Percentiles rank a stretch among this genome's conserved stretches.
Conservation (phyloP, 2,797 vertebrate species). For the Cossypha dichroa region DNA sequence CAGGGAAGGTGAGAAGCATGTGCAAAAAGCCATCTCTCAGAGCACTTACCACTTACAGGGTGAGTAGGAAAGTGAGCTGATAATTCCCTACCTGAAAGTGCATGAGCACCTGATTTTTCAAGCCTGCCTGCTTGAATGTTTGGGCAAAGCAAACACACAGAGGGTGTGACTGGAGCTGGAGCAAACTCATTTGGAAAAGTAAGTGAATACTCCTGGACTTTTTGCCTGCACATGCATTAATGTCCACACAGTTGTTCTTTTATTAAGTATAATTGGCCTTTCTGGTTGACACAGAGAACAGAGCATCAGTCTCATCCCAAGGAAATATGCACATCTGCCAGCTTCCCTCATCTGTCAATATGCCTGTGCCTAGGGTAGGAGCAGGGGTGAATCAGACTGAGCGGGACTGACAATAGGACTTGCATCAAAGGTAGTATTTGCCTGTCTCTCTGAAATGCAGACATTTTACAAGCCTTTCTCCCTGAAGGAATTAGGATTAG, state of each 20-base stretch:
- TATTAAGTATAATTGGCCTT: neutral
- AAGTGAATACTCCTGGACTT: conserved; percentile 17
- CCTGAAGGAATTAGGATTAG: conserved; percentile 61
- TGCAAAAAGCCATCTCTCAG: neutral
- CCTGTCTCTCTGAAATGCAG: conserved; percentile 1
- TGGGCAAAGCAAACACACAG: conserved; percentile 36
- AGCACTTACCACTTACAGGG: neutral
- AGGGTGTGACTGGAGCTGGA: neutral
- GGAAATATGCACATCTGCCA: neutral
- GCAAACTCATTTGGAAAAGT: conserved; percentile 54
- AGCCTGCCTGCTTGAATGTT: conserved; percentile 14
- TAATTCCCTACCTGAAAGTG: neutral
- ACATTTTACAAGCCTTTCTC: conserved; percentile 29
- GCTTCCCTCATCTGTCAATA: neutral
- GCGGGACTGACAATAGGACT: neutral
- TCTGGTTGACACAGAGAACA: neutral
- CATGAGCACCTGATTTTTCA: neutral
- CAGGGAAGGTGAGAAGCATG: neutral
- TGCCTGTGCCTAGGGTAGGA: neutral
- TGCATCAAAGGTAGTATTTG: conserved; percentile 38
- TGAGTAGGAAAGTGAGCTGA: neutral
- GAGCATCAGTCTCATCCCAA: neutral
- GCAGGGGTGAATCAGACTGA: neutral
- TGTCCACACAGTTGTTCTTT: conserved; percentile 2
- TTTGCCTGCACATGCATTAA: neutral